These are phyloP conservation scores for Crax fasciolata DNA, from an alignment of 2,797 vertebrate species.

Conservation along the genomic window DNA sequence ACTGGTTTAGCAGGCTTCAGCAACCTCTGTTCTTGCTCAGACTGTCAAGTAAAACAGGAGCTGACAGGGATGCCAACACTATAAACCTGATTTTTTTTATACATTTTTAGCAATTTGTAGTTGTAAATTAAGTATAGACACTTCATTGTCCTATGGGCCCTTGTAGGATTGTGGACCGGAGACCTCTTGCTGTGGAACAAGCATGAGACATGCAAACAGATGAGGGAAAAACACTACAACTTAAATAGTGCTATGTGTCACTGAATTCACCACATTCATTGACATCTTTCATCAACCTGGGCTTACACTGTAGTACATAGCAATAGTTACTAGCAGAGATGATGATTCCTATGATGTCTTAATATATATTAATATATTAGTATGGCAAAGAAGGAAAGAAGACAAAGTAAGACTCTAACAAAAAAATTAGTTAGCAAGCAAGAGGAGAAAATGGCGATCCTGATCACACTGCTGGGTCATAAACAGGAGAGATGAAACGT, in stretches of 20 bases:
- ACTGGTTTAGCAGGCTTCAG: neutral
- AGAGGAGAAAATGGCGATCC: neutral
- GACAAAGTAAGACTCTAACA: neutral
- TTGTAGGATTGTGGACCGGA: neutral
- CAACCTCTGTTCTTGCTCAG: neutral
- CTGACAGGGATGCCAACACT: neutral
- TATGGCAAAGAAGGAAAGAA: neutral
- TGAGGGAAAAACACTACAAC: neutral
- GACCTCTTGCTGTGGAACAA: neutral
- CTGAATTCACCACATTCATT: neutral
- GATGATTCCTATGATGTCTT: neutral
- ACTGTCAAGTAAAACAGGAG: neutral
- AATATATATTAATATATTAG: fast-evolving
- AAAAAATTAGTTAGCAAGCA: neutral
- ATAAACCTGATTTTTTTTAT: neutral
- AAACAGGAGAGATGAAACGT: neutral
- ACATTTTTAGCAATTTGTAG: neutral
- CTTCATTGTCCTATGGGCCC: neutral
- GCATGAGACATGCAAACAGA: neutral
- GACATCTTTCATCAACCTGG: neutral
- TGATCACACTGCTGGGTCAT: neutral
- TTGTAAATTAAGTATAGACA: neutral
- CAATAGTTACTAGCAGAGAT: neutral
- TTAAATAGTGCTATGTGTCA: neutral
- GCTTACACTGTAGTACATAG: neutral